Percentiles rank a stretch among this genome's conserved stretches.
Conservation (phyloP, 2,113 vertebrate species). For the Chloebia gouldiae region DNA sequence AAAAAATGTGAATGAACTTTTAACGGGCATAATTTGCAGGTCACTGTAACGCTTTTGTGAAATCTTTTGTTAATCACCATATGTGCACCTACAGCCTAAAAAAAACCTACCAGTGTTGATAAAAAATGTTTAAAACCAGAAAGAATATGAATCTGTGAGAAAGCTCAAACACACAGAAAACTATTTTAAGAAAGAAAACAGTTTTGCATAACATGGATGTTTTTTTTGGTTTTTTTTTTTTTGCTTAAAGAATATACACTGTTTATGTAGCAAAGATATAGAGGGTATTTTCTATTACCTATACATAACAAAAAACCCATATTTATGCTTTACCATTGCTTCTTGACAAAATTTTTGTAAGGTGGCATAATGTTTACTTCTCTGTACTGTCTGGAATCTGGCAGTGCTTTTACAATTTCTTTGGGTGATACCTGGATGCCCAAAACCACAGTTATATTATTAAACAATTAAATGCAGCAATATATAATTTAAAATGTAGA, state of each 20-base stretch:
- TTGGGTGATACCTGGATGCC: neutral
- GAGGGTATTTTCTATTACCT: neutral
- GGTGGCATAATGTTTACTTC: neutral
- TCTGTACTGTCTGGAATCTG: neutral
- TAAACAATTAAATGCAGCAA: neutral
- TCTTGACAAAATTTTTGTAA: neutral
- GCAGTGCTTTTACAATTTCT: neutral
- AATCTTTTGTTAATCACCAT: neutral
- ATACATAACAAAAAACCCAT: neutral
- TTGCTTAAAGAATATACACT: neutral
- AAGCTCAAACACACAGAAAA: neutral
- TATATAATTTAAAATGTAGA: neutral
- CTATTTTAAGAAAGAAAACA: slow-evolving; percentile 4
- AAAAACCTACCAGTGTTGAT: neutral
- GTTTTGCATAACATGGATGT: neutral
- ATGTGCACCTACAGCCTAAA: neutral
- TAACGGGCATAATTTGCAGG: neutral
- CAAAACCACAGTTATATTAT: neutral
- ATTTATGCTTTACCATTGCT: neutral
- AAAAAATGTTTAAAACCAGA: neutral
- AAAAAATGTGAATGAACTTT: neutral
- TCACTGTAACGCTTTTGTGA: neutral
- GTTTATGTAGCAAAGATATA: neutral
- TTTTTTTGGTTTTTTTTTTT: neutral
- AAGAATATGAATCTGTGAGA: neutral